Conservation (phyloP, 2,797 vertebrate species). For the Oreonectes daqikongensis region DNA sequence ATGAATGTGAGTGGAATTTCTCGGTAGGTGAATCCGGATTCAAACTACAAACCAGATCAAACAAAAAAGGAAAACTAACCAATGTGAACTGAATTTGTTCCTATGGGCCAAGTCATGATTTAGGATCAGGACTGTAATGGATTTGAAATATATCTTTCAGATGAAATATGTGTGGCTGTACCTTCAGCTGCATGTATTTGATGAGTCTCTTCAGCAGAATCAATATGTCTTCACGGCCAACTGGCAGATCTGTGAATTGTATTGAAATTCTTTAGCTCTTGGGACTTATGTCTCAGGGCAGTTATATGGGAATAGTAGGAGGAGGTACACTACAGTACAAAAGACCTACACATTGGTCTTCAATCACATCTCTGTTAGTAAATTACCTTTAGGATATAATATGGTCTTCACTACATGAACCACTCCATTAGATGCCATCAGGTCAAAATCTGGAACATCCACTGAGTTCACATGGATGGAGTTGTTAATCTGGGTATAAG, state of each 20-base stretch:
- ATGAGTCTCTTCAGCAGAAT: conserved; percentile 88
- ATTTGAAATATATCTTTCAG: not conserved
- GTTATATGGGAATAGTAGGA: conserved; percentile 1
- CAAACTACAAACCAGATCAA: conserved; percentile 74
- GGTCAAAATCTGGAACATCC: conserved; percentile 83
- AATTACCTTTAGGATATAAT: conserved; percentile 89
- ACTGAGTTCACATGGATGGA: conserved; percentile 89
- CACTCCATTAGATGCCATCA: conserved; percentile 95
- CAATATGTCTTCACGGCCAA: conserved; percentile 87
- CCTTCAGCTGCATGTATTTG: conserved; percentile 92
- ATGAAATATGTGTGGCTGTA: conserved; percentile 57
- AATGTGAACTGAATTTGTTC: not conserved
- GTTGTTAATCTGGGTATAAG: conserved; percentile 82
- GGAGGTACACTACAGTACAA: not conserved
- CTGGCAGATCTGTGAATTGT: conserved; percentile 72
- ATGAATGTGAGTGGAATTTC: conserved; percentile 90
- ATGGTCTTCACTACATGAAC: conserved; percentile 92
- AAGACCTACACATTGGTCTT: not conserved
- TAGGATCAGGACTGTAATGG: not conserved
- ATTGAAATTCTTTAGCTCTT: not conserved
- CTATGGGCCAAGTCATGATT: not conserved
- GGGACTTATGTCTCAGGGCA: not conserved
- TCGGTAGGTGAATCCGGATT: conserved; percentile 82
- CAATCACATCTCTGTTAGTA: conserved; percentile 18
- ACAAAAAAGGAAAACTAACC: conserved; percentile 1